Conservation (phyloP, 2,113 vertebrate genomes). For the Dromas ardeola region DNA sequence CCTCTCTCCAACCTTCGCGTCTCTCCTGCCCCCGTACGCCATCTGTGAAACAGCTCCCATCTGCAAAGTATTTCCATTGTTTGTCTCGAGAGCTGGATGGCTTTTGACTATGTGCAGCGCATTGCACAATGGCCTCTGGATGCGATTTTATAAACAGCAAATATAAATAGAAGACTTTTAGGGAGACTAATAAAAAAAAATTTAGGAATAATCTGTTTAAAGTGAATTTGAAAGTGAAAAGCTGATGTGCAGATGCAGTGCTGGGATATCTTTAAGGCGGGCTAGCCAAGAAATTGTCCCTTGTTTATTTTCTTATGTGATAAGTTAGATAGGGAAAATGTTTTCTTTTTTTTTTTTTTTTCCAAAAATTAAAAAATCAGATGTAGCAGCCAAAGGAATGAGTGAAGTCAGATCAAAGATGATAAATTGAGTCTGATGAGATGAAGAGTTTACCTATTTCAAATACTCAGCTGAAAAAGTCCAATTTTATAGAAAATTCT, state of each 20-base stretch:
- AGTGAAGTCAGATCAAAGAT: conserved; percentile 67
- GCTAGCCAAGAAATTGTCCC: conserved; percentile 6
- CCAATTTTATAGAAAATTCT: conserved; percentile 63
- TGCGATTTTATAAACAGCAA: conserved; percentile 38
- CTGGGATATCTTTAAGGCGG: background rate
- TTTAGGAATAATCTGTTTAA: conserved; percentile 40
- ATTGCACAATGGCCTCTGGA: conserved; percentile 50
- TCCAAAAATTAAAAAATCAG: conserved; percentile 26
- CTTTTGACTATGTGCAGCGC: background rate
- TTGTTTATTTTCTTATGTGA: conserved; percentile 63
- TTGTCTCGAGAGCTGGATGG: conserved; percentile 46
- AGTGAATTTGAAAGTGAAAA: conserved; percentile 60
- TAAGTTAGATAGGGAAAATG: conserved; percentile 48
- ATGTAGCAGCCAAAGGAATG: conserved; percentile 42
- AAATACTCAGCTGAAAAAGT: conserved; percentile 49
- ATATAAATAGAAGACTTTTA: conserved; percentile 53
- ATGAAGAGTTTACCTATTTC: conserved; percentile 71
- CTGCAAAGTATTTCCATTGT: conserved; percentile 47
- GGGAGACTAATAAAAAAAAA: conserved; percentile 9
- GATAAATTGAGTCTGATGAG: conserved; percentile 55
- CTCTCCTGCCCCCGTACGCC: background rate
- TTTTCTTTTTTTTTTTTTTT: background rate
- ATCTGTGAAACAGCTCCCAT: conserved; percentile 26
- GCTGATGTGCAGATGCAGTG: conserved; percentile 37
- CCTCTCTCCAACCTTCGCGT: background rate